Conservation (phyloP, 2,113 vertebrate species). For the Petrocephalus zakoni region DNA sequence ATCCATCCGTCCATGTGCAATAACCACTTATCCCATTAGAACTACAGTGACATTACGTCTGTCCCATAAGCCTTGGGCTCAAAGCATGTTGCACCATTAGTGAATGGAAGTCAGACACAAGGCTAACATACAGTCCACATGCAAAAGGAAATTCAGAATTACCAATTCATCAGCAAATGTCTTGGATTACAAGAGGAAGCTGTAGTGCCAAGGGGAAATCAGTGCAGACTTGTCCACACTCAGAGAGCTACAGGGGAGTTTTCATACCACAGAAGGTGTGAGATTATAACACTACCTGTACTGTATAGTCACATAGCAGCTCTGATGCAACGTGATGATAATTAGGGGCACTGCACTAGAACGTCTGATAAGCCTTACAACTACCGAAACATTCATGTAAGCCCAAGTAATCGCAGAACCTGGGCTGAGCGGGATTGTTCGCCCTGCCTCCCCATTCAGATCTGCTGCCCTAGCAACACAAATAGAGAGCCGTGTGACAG, state of each 20-base stretch:
- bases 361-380: not conserved
- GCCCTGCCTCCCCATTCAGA: constrained; percentile 23
- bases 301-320: not conserved
- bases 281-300: not conserved
- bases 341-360: not conserved
- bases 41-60: not conserved
- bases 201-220: not conserved
- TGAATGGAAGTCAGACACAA: not conserved
- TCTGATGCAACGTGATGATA: not conserved
- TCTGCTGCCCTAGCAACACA: constrained; percentile 38
- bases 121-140: not conserved
- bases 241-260: not conserved
- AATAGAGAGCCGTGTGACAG: constrained; percentile 40
- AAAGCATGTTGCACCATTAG: not conserved
- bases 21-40: not conserved
- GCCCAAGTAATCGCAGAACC: not conserved
- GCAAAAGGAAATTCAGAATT: not conserved
- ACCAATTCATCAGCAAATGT: not conserved
- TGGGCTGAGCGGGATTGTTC: not conserved
- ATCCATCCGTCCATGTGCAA: not conserved
- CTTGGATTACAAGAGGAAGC: not conserved
- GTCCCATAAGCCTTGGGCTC: not conserved
- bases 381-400: not conserved
- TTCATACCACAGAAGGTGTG: not conserved
- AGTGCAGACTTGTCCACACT: not conserved